Evolutionary conservation across 2,888 invertebrate species (phyloP), one percentile per base, ranked within the genome.

Genomic region (Sinohyriopsis cumingii): DNA sequence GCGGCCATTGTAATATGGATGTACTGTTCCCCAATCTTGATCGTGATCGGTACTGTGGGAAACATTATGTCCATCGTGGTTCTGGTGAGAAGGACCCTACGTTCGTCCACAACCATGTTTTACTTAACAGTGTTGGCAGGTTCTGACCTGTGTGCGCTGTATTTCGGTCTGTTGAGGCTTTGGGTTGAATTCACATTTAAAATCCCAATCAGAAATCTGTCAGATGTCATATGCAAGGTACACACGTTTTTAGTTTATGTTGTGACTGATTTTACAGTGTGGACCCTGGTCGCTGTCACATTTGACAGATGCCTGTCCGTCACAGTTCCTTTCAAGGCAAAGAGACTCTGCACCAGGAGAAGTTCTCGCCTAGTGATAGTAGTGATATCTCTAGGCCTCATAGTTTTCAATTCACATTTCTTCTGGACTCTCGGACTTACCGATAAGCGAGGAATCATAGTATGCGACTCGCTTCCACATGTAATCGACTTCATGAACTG

Each of bases 271-370:
- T 76, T 82, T 25, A 84, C 86, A 53, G 86, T 86, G 1, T 88
- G 88, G 88, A 78, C 85, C 12, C 69, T 88, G 15, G 86, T 88
- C 6, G 80, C 84, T 0, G 86, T 88, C 28, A 87, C 87, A 12
- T 67, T 86, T 6, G 88, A 88, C 68, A 76, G 88, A 20, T 86
- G 85, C 68, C 66, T 88, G 18, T 85, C 80, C 20, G 86, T 88
- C 1, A 83, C 85, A n/a, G 76, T 83, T 54, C 88, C 88, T 0
- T 78, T 86, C 57, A 71, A 71, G 28, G 82, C 85, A 25, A 83
- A 73, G 56, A 25, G 69, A 1, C 69, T 84, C 19, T 87, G 87
- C 66, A 82, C 83, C 0, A 53, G 85, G 22, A 67, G 67, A 7
- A 72, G 81, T 12, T 82, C 86, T 6, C 80, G 81, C 20, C 55